A percentile compares a stretch with the other conserved stretches of the same genome.
phyloP scores from a whole-genome alignment of 2,113 vertebrate genomes.

The Polyodon spathula region DNA sequence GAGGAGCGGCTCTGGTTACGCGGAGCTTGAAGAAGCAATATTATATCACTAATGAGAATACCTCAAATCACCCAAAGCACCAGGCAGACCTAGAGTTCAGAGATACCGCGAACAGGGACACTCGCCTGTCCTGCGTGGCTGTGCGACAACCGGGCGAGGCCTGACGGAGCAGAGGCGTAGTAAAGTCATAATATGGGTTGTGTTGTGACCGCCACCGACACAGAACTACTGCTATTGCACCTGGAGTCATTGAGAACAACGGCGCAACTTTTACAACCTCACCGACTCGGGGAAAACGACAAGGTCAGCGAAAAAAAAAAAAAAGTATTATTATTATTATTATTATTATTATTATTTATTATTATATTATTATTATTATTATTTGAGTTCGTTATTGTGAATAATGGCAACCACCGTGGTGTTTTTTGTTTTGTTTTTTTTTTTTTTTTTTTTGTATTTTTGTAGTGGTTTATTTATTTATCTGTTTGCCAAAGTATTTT shows the following conservation, averaged over 20 bases:
- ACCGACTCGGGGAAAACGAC: conserved; percentile 54
- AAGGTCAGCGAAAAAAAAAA: conserved; percentile 52
- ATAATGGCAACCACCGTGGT: too few relatives aligned
- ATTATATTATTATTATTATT: too few relatives aligned
- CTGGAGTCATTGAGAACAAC: conserved; percentile 58
- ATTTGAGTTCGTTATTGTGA: too few relatives aligned
- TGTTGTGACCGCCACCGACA: conserved; percentile 65
- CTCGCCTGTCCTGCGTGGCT: conserved; percentile 17
- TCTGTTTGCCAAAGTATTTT: too few relatives aligned
- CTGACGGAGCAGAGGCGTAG: conserved; percentile 24
- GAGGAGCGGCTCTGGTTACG: conserved; percentile 65
- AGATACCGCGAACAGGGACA: conserved; percentile 26
- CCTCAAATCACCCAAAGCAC: conserved; percentile 54
- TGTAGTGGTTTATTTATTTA: too few relatives aligned
- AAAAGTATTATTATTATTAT: background rate
- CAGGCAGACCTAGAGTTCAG: conserved; percentile 37
- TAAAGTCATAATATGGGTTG: conserved; percentile 63
- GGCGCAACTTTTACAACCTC: conserved; percentile 59
- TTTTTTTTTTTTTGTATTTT: too few relatives aligned
- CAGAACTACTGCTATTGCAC: conserved; percentile 57
- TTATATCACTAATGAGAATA: conserved; percentile 60
- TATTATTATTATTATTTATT: too few relatives aligned
- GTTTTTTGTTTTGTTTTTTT: too few relatives aligned
- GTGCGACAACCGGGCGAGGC: conserved; percentile 19
- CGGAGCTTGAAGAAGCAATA: conserved; percentile 53